Evolutionary conservation across 2,113 vertebrate genomes (phyloP), one percentile per base, ranked within the genome.

Genomic region (Apeltes quadracus): DNA sequence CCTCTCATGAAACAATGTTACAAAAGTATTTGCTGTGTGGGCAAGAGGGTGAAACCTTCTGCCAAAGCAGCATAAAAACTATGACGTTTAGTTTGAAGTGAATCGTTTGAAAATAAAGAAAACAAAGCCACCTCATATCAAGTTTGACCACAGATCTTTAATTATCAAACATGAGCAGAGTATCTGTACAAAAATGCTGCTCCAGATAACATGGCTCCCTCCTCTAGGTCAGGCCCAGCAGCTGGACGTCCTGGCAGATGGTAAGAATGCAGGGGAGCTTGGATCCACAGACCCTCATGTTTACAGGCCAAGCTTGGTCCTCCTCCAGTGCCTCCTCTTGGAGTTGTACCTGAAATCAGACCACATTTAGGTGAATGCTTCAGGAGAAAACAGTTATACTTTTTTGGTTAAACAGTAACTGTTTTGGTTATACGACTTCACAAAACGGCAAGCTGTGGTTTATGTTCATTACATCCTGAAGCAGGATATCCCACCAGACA

Each of bases 301-400:
- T 95, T 94, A 99, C 86, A 99, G 91, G 89, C 97, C 97, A 39
- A 99, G 94, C 88, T 99, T 99, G 77, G 98, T 99, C 91, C 98
- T 97, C 89, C 98, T 97, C 98, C 98, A 99, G 90, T 99, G 98
- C 87, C 97, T 97, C 90, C 98, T 96, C 92, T 99, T 99, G 86
- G 98, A 99, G 91, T 99, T 99, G 94, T 99, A 99, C 92, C 97
- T 99, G 84, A 38, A 79, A 71, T n/a, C 0, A 8, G 54, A 62
- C 77, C 53, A 1, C 9, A 77, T 14, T 53, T 14, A 41, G 11
- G 6, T 1, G 16, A 44, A 46, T 32, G 11, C 0, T 1, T 44
- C 20, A 62, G 2, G 14, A 44, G 16, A 53, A 13, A 53, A 15
- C 23, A 27, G 14, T 27, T 2, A 51, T 1, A 44, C 16, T 44